Base-by-base conservation (phyloP, 2,113 vertebrate species). In the Bolborhynchus lineola region DNA sequence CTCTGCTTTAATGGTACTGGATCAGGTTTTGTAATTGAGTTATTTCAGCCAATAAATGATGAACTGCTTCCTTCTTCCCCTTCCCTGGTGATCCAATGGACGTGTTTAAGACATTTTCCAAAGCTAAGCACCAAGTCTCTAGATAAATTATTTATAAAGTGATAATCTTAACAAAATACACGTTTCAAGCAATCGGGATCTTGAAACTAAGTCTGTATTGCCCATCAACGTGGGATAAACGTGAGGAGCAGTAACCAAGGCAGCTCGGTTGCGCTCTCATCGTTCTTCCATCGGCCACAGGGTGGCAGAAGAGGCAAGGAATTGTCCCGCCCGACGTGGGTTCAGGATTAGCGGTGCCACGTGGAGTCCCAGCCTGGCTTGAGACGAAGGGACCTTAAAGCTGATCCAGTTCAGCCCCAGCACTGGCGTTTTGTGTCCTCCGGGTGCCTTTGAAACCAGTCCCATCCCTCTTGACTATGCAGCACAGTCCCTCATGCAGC, bases 241-340 rank as follows among this genome's bases (percentile, higher is more conserved):
- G 5, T 1, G 49, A 59, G 60, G 81, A 86, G 55, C 60, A 4
- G 42, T 9, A 33, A 29, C 9, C 2, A 3, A 1, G 0, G 25
- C 7, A 0, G 35, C 4, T 10, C 25, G 0, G 0, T 1, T 24
- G 37, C 3, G 23, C 72, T 71, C 35, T 65, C 10, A 0, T 20
- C 1, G 2, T 59, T 59, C 57, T 59, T 59, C 9, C 33, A 24
- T 59, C 33, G 57, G 57, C 57, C 57, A 59, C 57, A 7, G 35
- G 33, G 57, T 35, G 57, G 9, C 57, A 35, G 57, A 59, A 59
- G 33, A 59, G 33, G 57, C 57, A 59, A 10, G 33, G 20, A 59
- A 59, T 35, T 4, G 57, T 16, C 21, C 29, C 57, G 1, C 57
- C 21, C 33, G 13, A 7, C 6, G 9, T 59, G 57, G 33, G 20